Conservation (phyloP, 2,888 invertebrate genomes). For the Suillia variegata region DNA sequence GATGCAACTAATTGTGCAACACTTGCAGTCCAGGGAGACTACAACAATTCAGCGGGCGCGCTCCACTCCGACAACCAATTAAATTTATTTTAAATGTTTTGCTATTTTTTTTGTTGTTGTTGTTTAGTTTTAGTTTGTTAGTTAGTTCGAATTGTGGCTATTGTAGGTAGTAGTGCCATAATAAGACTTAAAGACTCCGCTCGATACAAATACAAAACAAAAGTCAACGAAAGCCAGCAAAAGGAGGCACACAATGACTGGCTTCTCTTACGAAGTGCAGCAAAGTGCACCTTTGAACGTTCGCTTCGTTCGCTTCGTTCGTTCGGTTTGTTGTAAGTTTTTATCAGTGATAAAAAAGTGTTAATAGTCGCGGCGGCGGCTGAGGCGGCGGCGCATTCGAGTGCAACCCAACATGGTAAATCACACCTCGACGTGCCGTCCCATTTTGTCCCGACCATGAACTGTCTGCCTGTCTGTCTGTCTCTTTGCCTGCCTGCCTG, state of each 20-base stretch:
- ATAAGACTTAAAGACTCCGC: neutral
- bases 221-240: neutral
- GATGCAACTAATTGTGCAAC: slow-evolving; percentile 15
- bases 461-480: too few species aligned
- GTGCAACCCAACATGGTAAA: slow-evolving; percentile 14
- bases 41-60: neutral
- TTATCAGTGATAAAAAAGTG: slow-evolving; percentile 13
- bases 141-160: too few species aligned
- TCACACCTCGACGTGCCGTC: slow-evolving; percentile 7
- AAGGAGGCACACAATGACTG: neutral
- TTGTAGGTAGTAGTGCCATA: too few species aligned
- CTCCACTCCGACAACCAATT: slow-evolving; percentile 19
- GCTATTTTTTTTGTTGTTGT: too few species aligned
- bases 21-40: neutral
- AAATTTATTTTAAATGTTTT: slow-evolving; percentile 16
- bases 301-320: neutral
- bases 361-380: slow-evolving; percentile 12
- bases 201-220: too few species aligned
- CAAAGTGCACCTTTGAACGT: slow-evolving; percentile 12
- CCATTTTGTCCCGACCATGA: too few species aligned
- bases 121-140: too few species aligned
- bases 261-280: neutral
- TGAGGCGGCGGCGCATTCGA: too few species aligned
- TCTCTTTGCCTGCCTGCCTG: too few species aligned
- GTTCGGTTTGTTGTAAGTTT: neutral